Conservation (phyloP, 2,888 invertebrate species). For the Agrotis segetum region DNA sequence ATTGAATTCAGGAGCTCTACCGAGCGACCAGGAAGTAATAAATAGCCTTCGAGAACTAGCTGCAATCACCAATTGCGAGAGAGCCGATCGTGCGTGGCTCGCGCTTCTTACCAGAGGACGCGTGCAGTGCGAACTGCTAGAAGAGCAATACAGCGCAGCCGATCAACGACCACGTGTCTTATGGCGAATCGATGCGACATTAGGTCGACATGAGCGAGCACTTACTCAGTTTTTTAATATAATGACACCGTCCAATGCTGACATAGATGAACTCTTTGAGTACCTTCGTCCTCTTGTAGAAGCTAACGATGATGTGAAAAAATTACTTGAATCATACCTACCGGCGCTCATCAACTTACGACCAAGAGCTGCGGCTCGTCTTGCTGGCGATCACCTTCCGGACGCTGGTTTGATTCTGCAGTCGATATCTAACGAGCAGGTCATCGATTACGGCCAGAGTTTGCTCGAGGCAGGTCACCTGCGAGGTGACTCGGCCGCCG, state of each 20-base stretch:
- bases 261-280: constrained; percentile 83
- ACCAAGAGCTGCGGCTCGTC: constrained; percentile 79
- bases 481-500: constrained; percentile 76
- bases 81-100: constrained; percentile 83
- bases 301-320: constrained; percentile 62
- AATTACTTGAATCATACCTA: constrained; percentile 70
- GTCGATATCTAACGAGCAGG: constrained; percentile 63
- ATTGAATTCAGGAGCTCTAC: constrained; percentile 80
- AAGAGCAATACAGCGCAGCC: constrained; percentile 62
- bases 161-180: constrained; percentile 76
- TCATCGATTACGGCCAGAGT: constrained; percentile 76
- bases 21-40: constrained; percentile 80
- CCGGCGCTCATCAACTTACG: constrained; percentile 74
- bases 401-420: constrained; percentile 65
- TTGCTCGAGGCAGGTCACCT: constrained; percentile 74
- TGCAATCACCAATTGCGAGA: constrained; percentile 73
- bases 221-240: constrained; percentile 79
- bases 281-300: constrained; percentile 74
- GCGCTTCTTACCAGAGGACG: constrained; percentile 71
- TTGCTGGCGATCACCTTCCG: constrained; percentile 73
- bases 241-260: constrained; percentile 73
- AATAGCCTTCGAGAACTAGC: constrained; percentile 74
- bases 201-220: constrained; percentile 72
- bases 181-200: constrained; percentile 77
- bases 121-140: constrained; percentile 69